Evolutionary conservation across 2,888 invertebrate genomes (phyloP), one percentile per base, ranked within the genome.

Genomic region (Dendrolimus pini): DNA sequence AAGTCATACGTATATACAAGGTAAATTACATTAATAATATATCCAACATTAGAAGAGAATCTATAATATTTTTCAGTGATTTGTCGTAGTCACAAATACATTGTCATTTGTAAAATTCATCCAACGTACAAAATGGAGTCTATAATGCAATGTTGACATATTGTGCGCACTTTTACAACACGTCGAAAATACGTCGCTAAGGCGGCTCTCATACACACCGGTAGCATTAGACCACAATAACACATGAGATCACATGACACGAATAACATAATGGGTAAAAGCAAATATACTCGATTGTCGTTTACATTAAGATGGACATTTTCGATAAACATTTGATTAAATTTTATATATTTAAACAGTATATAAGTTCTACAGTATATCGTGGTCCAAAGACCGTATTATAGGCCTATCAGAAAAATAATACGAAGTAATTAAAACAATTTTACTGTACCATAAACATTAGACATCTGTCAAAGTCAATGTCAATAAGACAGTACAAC

Each of bases 1-100:
- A 75, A 74, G 88, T 83, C 89, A 87, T 88, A 89, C 89, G 89
- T 89, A 88, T 89, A 77, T 89, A 89, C 89, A 88, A 80, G 82
- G 78, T 87, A 78, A 82, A 84, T 84, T 85, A 87, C 83, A 86
- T 75, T 71, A 77, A 77, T 78, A 78, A 78, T 78, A 77, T 81
- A 80, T 82, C 71, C 82, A 86, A 83, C 82, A 78, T 82, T 80
- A 80, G 76, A 80, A 76, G 80, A 81, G 77, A 80, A 78, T 80
- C 75, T 83, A 78, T 78, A 78, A 78, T 80, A 76, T 74, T 72
- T 73, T 75, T 80, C 74, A 74, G 71, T 78, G 74, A 74, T 74
- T 78, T 80, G 67, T 78, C 71, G 71, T 73, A 47, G 75, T 77
- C 75, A 74, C 75, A 75, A 47, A 47, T 12, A 47, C 47, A 47